Conservation (phyloP, 1,140 invertebrate genomes). For the Drosophila lowei region DNA sequence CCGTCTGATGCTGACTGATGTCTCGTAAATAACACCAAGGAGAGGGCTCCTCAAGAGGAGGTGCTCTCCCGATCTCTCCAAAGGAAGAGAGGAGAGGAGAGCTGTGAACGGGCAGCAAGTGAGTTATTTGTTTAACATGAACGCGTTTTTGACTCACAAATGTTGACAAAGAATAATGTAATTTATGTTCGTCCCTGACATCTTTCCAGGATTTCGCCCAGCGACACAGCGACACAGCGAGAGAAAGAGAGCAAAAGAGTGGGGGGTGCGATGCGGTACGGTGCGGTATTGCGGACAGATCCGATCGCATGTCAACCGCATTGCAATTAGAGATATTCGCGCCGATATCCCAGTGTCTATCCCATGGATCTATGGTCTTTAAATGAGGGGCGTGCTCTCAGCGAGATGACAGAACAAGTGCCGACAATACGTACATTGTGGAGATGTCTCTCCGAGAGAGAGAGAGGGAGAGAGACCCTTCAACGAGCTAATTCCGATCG, state of each 20-base stretch:
- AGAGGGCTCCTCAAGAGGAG: neutral
- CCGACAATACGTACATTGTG: constrained; percentile 18
- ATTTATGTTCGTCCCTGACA: constrained; percentile 69
- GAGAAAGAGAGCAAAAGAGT: constrained; percentile 6
- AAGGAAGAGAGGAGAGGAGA: neutral
- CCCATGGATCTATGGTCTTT: neutral
- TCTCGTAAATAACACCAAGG: constrained; percentile 69
- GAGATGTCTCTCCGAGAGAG: constrained; percentile 4
- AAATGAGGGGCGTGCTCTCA: constrained; percentile 12
- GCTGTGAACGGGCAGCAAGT: constrained; percentile 46
- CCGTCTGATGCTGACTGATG: constrained; percentile 62
- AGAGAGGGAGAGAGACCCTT: too few species aligned
- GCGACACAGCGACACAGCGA: neutral
- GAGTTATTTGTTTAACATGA: constrained; percentile 82
- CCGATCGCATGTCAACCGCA: constrained; percentile 34
- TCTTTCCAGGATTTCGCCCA: constrained; percentile 41
- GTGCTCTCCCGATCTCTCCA: too few species aligned
- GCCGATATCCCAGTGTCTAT: constrained; percentile 32
- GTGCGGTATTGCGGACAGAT: constrained; percentile 1
- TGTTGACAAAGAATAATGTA: constrained; percentile 81
- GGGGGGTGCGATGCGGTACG: neutral
- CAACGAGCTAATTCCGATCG: constrained; percentile 11
- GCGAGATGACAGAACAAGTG: constrained; percentile 17
- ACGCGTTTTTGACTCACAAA: constrained; percentile 80
- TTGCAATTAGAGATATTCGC: constrained; percentile 68